Conservation (phyloP, 2,888 invertebrate species). For the Dryocosmus kuriphilus region DNA sequence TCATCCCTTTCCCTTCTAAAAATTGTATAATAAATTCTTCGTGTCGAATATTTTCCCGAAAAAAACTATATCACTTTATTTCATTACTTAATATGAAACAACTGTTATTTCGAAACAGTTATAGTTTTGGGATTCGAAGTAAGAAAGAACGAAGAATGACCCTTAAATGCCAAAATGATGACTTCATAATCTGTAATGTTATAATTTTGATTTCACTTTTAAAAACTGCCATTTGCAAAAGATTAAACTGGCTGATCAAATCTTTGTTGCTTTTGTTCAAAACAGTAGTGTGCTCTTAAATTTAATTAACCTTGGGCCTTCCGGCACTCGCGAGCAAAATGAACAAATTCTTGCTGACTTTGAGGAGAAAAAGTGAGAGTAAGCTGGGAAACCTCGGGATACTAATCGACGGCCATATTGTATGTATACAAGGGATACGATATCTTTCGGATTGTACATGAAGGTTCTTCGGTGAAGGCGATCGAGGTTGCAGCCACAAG, state of each 20-base stretch:
- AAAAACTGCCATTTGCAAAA: background rate
- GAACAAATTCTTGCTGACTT: constrained; percentile 25
- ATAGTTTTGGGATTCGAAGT: background rate
- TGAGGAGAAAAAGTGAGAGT: constrained; percentile 61
- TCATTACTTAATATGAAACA: background rate
- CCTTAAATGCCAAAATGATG: constrained; percentile 11
- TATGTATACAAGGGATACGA: constrained; percentile 57
- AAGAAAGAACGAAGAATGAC: background rate
- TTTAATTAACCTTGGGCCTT: constrained; percentile 31
- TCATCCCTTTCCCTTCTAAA: background rate
- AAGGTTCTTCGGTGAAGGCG: constrained; percentile 72
- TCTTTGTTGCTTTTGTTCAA: background rate
- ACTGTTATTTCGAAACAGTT: constrained; percentile 4
- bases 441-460: constrained; percentile 57
- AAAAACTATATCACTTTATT: constrained; percentile 11
- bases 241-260: background rate
- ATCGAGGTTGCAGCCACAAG: constrained; percentile 73
- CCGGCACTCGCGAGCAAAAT: constrained; percentile 14
- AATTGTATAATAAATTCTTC: background rate
- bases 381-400: constrained; percentile 44
- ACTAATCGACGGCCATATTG: constrained; percentile 30
- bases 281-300: background rate
- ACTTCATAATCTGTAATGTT: background rate
- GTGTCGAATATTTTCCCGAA: constrained; percentile 4
- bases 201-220: background rate